These are phyloP conservation scores for Sorex maritimensis DNA, from an alignment of 2,797 vertebrate species.

Conservation along the genomic window DNA sequence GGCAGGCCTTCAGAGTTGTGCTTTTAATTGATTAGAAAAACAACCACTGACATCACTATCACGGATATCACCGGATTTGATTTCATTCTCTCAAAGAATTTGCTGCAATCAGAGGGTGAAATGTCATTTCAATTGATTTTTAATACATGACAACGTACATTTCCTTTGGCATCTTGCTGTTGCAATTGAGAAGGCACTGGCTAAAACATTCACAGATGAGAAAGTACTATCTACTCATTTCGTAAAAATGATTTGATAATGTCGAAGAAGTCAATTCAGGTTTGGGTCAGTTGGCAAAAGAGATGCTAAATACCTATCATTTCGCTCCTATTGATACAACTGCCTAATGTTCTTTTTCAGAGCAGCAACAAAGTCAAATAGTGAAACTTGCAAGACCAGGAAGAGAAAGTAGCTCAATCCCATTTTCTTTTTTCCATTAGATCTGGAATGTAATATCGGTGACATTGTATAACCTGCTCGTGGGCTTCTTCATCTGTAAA, in stretches of 20 bases:
- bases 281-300: slow-evolving; percentile 56
- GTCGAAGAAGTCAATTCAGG: slow-evolving; percentile 61
- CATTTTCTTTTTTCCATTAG: background rate
- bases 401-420: background rate
- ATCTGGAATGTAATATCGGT: background rate
- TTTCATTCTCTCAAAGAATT: slow-evolving; percentile 77
- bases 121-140: slow-evolving; percentile 87
- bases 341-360: background rate
- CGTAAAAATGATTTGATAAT: slow-evolving; percentile 77
- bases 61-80: slow-evolving; percentile 37
- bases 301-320: slow-evolving; percentile 50
- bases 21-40: slow-evolving; percentile 79
- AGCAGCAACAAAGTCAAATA: background rate
- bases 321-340: background rate
- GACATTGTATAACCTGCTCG: background rate
- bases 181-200: slow-evolving; percentile 50
- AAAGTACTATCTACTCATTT: slow-evolving; percentile 53
- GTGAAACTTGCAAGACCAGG: background rate
- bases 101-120: slow-evolving; percentile 69
- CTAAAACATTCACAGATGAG: slow-evolving; percentile 54
- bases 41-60: slow-evolving; percentile 51
- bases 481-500: slow-evolving; percentile 53
- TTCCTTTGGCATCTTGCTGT: slow-evolving; percentile 67
- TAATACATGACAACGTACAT: slow-evolving; percentile 81
- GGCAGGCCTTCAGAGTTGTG: slow-evolving; percentile 57